phyloP scores from a whole-genome alignment of 2,797 vertebrate genomes.

The Falco naumanni region DNA sequence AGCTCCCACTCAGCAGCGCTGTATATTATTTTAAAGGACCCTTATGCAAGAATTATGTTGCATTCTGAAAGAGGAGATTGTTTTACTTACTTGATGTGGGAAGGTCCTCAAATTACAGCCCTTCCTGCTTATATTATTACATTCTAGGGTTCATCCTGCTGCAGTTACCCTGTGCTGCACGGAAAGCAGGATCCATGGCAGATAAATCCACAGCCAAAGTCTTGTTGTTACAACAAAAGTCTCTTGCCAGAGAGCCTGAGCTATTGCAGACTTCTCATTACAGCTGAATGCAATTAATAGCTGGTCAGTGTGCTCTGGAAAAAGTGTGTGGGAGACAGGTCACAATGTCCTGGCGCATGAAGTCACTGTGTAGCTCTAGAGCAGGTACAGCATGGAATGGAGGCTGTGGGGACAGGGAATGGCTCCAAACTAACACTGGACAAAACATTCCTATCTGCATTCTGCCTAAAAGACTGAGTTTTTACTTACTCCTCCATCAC shows the following conservation, averaged over 20 bases:
- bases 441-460: not conserved
- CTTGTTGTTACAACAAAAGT: not conserved
- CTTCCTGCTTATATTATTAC: constrained; percentile 58
- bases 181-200: not conserved
- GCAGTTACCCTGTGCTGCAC: not conserved
- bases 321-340: not conserved
- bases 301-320: not conserved
- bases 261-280: not conserved
- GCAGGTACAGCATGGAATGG: not conserved
- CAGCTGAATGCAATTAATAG: not conserved
- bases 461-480: not conserved
- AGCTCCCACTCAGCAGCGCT: not conserved
- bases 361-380: not conserved
- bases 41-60: constrained; percentile 1
- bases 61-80: constrained; percentile 59
- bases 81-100: constrained; percentile 57
- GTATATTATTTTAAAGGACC: constrained; percentile 62
- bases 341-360: not conserved
- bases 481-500: not conserved
- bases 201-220: not conserved
- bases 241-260: not conserved
- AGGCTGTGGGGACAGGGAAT: fast-evolving
- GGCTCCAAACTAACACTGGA: not conserved
- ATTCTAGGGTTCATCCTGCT: constrained; percentile 39
- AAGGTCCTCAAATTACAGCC: constrained; percentile 52